Base-by-base conservation (phyloP, 2,888 invertebrate genomes). In the Trichogramma dendrolimi region DNA sequence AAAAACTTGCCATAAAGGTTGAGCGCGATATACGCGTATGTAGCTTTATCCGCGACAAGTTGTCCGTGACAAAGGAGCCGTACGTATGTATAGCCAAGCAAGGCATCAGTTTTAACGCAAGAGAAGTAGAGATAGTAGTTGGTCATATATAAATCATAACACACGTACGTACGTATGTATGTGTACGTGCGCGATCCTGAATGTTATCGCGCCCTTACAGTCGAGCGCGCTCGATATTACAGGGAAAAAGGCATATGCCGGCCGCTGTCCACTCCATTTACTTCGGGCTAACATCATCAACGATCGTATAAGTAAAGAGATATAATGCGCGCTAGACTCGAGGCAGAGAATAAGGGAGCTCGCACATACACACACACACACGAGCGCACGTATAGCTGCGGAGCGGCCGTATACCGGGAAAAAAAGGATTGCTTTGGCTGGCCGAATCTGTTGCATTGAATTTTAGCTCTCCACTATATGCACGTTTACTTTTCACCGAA, bases 221-320 rank as follows among this genome's bases (percentile, higher is more conserved):
- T 75, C 71, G 72, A 71, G 67, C 71, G 75, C 70, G 71, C 73
- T 27, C 27, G 27, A 40, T 52, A 2, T 40, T 11, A n/a, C n/a
- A 10, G 53, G 40, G 47, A 56, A 52, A 52, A 57, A 57, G 42
- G 74, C 79, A 79, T 79, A 79, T 79, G 79, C 77, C 73, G 78
- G 70, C 79, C 79, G 77, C 75, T 78, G 79, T 79, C 79, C 79
- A 79, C 77, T 75, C 79, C 79, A 79, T 79, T 79, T 78, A 77
- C 77, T 56, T 47, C 39, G 44, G 48, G 55, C 41, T 42, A 46
- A 51, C 48, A 53, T 60, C 55, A 54, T 58, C 46, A 27, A 27
- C 27, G 27, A 27, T 27, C 27, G 27, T 27, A 27, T 27, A 27
- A 27, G 27, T 27, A 27, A 27, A 27, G 27, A 27, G 27, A 27